Percentiles rank a stretch among this genome's conserved stretches.
These are phyloP conservation scores for Nemurella pictetii DNA, from an alignment of 2,888 invertebrate species.

Conservation along the genomic window DNA sequence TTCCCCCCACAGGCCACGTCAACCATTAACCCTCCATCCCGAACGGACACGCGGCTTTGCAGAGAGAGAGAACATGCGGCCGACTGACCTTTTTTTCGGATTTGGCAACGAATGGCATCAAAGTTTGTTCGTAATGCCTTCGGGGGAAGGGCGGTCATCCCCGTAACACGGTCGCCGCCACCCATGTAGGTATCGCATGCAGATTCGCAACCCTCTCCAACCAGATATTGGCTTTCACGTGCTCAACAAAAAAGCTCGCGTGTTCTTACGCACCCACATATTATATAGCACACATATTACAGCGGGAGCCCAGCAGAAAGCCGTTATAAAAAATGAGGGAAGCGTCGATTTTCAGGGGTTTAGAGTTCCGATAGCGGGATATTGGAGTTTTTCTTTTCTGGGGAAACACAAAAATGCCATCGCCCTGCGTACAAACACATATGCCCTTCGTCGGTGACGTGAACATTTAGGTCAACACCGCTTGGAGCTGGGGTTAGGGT, in stretches of 20 bases:
- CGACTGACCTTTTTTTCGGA: not conserved
- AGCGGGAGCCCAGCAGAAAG: not conserved
- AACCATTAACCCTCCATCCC: no score
- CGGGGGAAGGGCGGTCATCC: not conserved
- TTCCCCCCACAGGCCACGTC: no score
- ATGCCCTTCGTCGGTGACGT: not conserved
- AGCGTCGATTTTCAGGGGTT: not conserved
- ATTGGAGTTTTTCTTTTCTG: constrained; percentile 25
- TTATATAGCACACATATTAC: not conserved
- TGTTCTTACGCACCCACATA: not conserved
- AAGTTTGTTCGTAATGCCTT: not conserved
- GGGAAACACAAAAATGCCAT: constrained; percentile 35
- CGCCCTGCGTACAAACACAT: not conserved
- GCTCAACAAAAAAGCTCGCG: not conserved
- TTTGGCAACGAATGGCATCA: not conserved
- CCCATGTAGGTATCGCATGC: not conserved
- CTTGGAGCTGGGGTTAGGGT: not conserved
- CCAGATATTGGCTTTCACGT: not conserved
- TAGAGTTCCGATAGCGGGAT: not conserved
- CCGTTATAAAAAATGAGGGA: not conserved
- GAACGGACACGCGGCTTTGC: no score
- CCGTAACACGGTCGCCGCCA: not conserved
- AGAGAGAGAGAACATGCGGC: no score
- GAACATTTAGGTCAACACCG: constrained; percentile 32
- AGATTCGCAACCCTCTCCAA: not conserved